Percentiles rank a stretch among this genome's conserved stretches.
Evolutionary conservation across 2,797 vertebrate genomes (phyloP).

Genomic region (Gephyroberyx darwinii): DNA sequence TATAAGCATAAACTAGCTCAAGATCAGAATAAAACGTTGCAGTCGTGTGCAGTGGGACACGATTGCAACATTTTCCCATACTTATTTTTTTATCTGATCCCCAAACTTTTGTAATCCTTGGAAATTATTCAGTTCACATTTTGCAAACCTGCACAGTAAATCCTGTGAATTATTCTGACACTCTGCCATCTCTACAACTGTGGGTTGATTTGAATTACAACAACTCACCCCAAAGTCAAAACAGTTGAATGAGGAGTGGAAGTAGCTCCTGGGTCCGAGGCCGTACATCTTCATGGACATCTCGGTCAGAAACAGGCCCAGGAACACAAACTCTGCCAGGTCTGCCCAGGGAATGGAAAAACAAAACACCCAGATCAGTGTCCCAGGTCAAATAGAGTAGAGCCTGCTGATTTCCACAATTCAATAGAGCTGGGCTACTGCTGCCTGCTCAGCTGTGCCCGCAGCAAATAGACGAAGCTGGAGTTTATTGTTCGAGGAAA

Average conservation of each 20-base stretch:
- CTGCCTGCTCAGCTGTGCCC: constrained; percentile 28
- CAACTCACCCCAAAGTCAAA: constrained; percentile 96
- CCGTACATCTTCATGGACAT: constrained; percentile 99
- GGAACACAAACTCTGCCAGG: constrained; percentile 96
- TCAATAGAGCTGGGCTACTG: constrained; percentile 13
- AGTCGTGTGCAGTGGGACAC: too few relatives aligned
- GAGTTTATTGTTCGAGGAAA: constrained; percentile 29
- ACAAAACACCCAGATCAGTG: constrained; percentile 46
- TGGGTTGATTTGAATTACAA: background rate
- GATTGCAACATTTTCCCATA: too few relatives aligned
- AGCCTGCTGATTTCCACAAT: constrained; percentile 19
- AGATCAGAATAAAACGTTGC: background rate
- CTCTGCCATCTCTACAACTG: background rate
- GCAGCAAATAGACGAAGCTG: constrained; percentile 28
- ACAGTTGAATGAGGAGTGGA: constrained; percentile 98
- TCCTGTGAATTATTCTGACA: background rate
- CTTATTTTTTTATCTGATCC: too few relatives aligned
- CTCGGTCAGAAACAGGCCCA: constrained; percentile 95
- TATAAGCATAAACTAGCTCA: background rate
- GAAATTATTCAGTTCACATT: too few relatives aligned
- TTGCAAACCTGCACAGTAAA: background rate
- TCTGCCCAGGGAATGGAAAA: constrained; percentile 77
- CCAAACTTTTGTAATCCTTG: too few relatives aligned
- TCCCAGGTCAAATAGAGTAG: constrained; percentile 14
- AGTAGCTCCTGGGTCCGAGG: constrained; percentile 94